phyloP scores from a whole-genome alignment of 2,797 vertebrate species.

The Monodelphis domestica region DNA sequence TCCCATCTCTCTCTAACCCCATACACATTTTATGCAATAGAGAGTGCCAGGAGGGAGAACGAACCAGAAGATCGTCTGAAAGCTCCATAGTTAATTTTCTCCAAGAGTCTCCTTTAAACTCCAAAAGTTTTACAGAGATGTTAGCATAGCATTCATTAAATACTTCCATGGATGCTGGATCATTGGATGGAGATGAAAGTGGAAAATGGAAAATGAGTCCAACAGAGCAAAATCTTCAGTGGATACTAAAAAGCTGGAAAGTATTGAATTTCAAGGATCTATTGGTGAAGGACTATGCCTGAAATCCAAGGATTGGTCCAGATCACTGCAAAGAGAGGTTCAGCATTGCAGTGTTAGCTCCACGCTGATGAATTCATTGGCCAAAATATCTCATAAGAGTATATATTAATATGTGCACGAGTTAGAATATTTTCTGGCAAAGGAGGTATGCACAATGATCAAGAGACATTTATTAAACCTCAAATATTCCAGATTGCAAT shows the following conservation, averaged over 20 bases:
- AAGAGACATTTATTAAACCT: neutral
- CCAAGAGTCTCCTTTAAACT: neutral
- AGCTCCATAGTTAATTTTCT: neutral
- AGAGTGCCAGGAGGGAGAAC: neutral
- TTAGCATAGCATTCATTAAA: neutral
- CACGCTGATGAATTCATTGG: neutral
- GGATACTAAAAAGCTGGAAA: neutral
- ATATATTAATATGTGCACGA: no score
- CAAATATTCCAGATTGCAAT: neutral
- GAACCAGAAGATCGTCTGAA: neutral
- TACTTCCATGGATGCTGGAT: neutral
- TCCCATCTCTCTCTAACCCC: neutral
- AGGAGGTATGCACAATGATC: neutral
- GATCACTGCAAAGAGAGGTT: neutral
- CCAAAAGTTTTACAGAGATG: neutral
- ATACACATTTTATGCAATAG: neutral
- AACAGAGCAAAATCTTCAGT: neutral
- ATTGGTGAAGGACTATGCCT: neutral
- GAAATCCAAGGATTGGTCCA: neutral
- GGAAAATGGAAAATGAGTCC: neutral
- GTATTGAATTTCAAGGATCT: neutral
- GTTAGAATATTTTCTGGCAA: no score
- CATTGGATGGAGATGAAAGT: neutral
- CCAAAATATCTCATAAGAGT: neutral
- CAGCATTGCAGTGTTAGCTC: neutral